Base-by-base conservation (phyloP, 1,140 invertebrate species). In the Neomicropteryx cornuta region DNA sequence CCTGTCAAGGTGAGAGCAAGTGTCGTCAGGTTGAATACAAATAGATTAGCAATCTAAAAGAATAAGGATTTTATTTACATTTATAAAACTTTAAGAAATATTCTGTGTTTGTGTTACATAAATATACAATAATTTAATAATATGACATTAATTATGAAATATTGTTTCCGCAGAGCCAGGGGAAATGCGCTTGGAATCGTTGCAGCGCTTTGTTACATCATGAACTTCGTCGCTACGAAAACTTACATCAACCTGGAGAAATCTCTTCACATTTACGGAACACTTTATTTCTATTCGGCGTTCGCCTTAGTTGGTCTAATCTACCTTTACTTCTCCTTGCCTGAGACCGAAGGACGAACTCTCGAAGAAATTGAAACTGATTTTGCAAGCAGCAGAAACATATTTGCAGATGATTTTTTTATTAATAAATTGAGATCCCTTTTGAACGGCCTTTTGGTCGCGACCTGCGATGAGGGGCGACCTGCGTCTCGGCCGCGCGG, bases 281-380 rank as follows among this genome's bases (percentile, higher is more conserved):
- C 60, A 1, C 82, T 81, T 49, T 75, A 70, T 52, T 49, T 80
- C 11, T 83, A 79, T 57, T 59, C 70, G 2, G 49, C 44, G 2
- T 56, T 62, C 8, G 50, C 71, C 31, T 71, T 72, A 16, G 51
- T 75, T 6, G 76, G 77, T 16, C 58, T 74, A 5, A 38, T 72
- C 1, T 49, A 83, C 39, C 55, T 84, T 14, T 75, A 74, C 40
- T 65, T 77, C 24, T 74, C 75, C 40, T 55, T 90, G 20, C 85
- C 87, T 3, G 84, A 90, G 61, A 90, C 85, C 0, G 84, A 83
- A 56, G 77, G 77, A 6, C 81, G 76, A 47, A 72, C 72, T 6
- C 61, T 89, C 33, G 70, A 79, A 43, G 83, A 89, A 58, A 85
- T 89, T 31, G 75, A 79, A 50, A 58, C 45, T 0, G 60, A 42